Conservation (phyloP, 2,113 vertebrate species). For the Hylia prasina region DNA sequence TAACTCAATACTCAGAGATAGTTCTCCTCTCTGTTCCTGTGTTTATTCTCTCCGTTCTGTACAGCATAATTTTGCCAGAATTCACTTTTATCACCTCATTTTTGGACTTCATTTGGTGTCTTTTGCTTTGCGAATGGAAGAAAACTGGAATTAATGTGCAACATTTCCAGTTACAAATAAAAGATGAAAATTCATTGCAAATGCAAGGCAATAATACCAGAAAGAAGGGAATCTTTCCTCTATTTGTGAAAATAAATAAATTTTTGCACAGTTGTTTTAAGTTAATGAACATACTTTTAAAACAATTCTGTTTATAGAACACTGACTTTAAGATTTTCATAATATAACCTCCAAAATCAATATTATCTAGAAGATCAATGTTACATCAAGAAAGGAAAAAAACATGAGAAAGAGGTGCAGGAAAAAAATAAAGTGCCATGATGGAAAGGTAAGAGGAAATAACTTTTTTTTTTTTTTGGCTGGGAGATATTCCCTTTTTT, state of each 20-base stretch:
- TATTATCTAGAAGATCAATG: neutral
- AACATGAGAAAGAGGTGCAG: conserved; percentile 5
- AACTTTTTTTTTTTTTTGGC: neutral
- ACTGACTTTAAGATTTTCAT: neutral
- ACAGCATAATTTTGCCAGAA: neutral
- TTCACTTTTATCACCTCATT: neutral
- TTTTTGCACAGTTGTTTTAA: neutral
- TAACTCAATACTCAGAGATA: neutral
- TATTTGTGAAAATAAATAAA: neutral
- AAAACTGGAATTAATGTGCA: neutral
- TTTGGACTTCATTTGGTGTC: neutral
- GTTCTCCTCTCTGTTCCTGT: neutral
- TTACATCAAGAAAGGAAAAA: neutral
- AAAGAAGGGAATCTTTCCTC: neutral
- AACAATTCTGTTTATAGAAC: neutral
- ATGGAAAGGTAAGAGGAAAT: conserved; percentile 66
- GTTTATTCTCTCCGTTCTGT: neutral
- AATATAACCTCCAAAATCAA: neutral
- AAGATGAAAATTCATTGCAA: neutral
- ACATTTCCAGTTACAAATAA: neutral
- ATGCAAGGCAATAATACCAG: neutral
- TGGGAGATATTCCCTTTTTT: neutral
- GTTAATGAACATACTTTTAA: neutral
- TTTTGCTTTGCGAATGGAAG: neutral
- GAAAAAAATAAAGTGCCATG: conserved; percentile 65